Evolutionary conservation across 2,113 vertebrate genomes (phyloP).

Genomic region (Ailuropoda melanoleuca): DNA sequence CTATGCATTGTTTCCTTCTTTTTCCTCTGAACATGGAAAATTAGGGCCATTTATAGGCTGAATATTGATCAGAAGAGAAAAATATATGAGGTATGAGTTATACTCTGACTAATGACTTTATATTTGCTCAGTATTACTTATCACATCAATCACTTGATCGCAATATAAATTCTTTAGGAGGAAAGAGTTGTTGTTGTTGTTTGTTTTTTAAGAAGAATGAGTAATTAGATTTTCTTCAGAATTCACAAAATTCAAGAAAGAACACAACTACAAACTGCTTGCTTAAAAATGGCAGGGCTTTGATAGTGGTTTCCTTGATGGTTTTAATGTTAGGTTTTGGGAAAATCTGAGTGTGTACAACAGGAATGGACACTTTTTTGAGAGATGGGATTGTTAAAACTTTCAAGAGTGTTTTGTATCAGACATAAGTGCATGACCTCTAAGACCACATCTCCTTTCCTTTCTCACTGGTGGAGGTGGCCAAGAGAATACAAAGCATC

Average conservation of each 20-base stretch:
- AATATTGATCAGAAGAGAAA: conserved; percentile 69
- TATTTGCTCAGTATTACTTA: conserved; percentile 55
- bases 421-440: neutral
- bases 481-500: neutral
- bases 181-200: neutral
- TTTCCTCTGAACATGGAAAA: conserved; percentile 46
- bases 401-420: neutral
- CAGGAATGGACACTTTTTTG: neutral
- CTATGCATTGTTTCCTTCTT: conserved; percentile 34
- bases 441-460: neutral
- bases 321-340: neutral
- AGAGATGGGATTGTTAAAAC: neutral
- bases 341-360: neutral
- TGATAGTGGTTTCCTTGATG: neutral
- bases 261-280: conserved; percentile 7
- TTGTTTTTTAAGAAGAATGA: conserved; percentile 27
- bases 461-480: neutral
- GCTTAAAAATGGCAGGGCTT: neutral
- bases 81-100: conserved; percentile 20
- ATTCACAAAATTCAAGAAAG: neutral
- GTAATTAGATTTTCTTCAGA: conserved; percentile 18
- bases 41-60: conserved; percentile 43
- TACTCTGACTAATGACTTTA: conserved; percentile 14
- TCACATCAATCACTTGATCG: conserved; percentile 16
- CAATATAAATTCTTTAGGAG: neutral